These are phyloP conservation scores for Syrrhaptes paradoxus DNA, from an alignment of 2,113 vertebrate species.

Conservation along the genomic window DNA sequence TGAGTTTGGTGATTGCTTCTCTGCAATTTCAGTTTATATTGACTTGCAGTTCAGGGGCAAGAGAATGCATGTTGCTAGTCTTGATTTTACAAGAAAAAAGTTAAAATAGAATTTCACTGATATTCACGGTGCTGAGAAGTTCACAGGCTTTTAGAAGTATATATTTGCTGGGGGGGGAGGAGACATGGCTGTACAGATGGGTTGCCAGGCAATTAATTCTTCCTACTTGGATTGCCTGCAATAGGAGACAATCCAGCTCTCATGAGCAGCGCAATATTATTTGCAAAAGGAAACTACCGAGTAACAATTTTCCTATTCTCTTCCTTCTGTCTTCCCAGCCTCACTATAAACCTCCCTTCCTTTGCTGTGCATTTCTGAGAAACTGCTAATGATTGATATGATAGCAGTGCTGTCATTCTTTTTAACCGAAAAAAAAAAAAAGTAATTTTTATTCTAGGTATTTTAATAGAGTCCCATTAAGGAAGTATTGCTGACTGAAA, in stretches of 20 bases:
- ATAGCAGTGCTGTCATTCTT: slow-evolving; percentile 83
- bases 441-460: slow-evolving; percentile 82
- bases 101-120: slow-evolving; percentile 20
- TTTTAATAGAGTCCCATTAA: slow-evolving; percentile 87
- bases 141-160: slow-evolving; percentile 11
- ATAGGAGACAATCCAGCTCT: slow-evolving; percentile 43
- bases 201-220: slow-evolving; percentile 65
- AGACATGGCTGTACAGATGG: slow-evolving; percentile 39
- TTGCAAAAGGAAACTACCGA: slow-evolving; percentile 54
- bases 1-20: neutral
- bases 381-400: slow-evolving; percentile 79
- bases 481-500: slow-evolving; percentile 85
- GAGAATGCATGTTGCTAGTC: neutral
- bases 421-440: slow-evolving; percentile 60
- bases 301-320: slow-evolving; percentile 68
- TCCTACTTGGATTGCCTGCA: slow-evolving; percentile 48
- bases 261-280: slow-evolving; percentile 13
- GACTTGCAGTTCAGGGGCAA: neutral
- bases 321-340: slow-evolving; percentile 57
- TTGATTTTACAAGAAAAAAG: neutral
- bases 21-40: neutral
- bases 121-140: slow-evolving; percentile 6
- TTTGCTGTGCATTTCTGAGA: slow-evolving; percentile 68
- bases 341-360: slow-evolving; percentile 55
- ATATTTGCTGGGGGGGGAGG: slow-evolving; percentile 27